These are phyloP conservation scores for Tetramorium simillimum DNA, from an alignment of 1,140 invertebrate genomes.

Conservation along the genomic window DNA sequence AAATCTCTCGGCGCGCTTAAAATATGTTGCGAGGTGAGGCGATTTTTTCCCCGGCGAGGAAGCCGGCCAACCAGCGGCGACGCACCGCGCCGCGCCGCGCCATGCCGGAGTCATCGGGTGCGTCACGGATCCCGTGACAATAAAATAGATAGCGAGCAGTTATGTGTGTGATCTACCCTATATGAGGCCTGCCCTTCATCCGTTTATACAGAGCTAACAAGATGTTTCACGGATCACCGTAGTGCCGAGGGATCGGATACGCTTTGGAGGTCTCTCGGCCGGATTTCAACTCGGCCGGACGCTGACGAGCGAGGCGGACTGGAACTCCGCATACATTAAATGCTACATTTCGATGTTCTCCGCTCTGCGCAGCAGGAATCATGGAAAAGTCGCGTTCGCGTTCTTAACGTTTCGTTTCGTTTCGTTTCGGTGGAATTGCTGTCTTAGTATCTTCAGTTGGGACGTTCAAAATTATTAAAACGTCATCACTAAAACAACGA, in stretches of 20 bases:
- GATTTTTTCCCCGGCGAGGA: conserved; percentile 24
- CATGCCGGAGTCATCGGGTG: conserved; percentile 45
- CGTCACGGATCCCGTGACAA: conserved; percentile 48
- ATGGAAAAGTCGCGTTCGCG: conserved; percentile 55
- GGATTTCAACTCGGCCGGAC: conserved; percentile 75
- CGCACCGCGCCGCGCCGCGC: not conserved
- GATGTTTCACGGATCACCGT: conserved; percentile 83
- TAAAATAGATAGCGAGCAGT: conserved; percentile 38
- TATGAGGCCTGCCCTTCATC: conserved; percentile 73
- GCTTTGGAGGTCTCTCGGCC: conserved; percentile 78
- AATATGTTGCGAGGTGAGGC: conserved; percentile 54
- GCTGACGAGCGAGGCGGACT: conserved; percentile 69
- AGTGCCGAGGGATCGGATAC: conserved; percentile 80
- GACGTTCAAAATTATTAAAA: conserved; percentile 7
- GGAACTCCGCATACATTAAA: conserved; percentile 72
- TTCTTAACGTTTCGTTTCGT: conserved; percentile 47
- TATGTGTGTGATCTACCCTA: conserved; percentile 66
- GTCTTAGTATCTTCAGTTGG: conserved; percentile 4
- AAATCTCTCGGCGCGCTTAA: conserved; percentile 51
- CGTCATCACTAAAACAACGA: not conserved
- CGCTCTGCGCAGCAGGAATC: conserved; percentile 41
- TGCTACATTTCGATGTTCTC: conserved; percentile 50
- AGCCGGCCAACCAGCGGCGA: not conserved
- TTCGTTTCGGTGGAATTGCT: conserved; percentile 3
- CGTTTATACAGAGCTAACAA: conserved; percentile 82